Evolutionary conservation across 2,888 invertebrate species (phyloP).

Genomic region (Eristalis pertinax): DNA sequence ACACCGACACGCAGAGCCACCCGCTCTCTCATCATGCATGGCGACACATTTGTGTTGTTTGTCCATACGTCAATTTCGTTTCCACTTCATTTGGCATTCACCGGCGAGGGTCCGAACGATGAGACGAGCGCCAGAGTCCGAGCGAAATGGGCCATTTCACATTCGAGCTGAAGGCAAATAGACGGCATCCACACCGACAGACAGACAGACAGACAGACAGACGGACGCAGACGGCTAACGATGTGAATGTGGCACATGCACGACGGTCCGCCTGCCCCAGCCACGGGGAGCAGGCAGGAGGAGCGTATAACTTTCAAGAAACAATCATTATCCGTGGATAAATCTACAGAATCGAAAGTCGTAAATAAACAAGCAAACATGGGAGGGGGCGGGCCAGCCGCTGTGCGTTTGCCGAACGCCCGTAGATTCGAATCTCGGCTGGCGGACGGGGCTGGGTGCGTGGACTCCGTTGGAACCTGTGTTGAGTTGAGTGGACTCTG

Average conservation of each 20-base stretch:
- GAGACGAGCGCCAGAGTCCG: background rate
- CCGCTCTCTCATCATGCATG: background rate
- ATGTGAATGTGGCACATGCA: conserved; percentile 5
- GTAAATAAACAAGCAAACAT: conserved; percentile 59
- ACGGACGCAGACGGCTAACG: background rate
- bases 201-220: background rate
- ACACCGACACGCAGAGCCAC: background rate
- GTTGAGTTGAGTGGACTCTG: no score
- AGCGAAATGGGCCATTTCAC: background rate
- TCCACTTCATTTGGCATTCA: conserved; percentile 44
- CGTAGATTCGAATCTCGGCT: background rate
- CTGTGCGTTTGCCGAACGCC: conserved; percentile 9
- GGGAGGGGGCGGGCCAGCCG: background rate
- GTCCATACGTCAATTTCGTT: conserved; percentile 35
- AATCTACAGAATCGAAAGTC: conserved; percentile 69
- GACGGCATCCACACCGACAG: background rate
- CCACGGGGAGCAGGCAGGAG: background rate
- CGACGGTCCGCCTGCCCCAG: background rate
- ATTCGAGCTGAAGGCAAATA: conserved; percentile 56
- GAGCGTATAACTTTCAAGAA: conserved; percentile 53
- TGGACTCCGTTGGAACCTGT: no score
- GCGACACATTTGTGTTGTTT: conserved; percentile 24
- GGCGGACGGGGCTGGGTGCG: background rate
- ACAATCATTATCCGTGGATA: conserved; percentile 66
- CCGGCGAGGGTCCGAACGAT: conserved; percentile 4